These are phyloP conservation scores for Lutjanus campechanus DNA, from an alignment of 2,797 vertebrate genomes.

Conservation along the genomic window DNA sequence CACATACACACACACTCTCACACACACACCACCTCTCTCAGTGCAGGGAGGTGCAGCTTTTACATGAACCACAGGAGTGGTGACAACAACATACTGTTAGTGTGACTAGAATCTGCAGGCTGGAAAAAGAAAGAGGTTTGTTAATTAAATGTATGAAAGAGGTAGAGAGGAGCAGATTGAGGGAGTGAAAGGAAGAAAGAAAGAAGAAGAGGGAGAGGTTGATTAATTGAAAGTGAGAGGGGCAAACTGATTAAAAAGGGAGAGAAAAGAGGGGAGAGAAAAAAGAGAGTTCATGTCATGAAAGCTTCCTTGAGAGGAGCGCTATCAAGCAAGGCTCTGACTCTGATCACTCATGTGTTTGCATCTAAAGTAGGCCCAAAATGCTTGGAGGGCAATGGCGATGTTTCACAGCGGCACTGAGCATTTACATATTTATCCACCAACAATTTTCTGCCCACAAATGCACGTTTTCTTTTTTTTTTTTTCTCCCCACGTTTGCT, in stretches of 20 bases:
- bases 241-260: constrained; percentile 52
- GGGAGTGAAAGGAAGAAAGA: constrained; percentile 4
- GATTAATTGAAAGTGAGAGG: constrained; percentile 54
- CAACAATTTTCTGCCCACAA: constrained; percentile 66
- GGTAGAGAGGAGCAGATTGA: constrained; percentile 45
- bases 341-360: constrained; percentile 77
- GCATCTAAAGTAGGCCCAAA: constrained; percentile 77
- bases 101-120: constrained; percentile 39
- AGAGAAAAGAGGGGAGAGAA: not conserved
- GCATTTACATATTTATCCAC: constrained; percentile 82
- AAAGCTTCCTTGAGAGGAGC: constrained; percentile 61
- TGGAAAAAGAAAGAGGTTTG: constrained; percentile 28
- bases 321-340: constrained; percentile 67
- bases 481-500: constrained; percentile 41
- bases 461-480: constrained; percentile 46
- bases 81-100: constrained; percentile 42
- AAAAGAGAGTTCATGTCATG: constrained; percentile 48
- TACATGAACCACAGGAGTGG: constrained; percentile 48
- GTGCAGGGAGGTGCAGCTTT: constrained; percentile 40
- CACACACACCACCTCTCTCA: not conserved
- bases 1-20: constrained; percentile 2
- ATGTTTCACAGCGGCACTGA: constrained; percentile 66
- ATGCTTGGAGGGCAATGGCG: constrained; percentile 68
- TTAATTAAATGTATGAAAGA: constrained; percentile 57
- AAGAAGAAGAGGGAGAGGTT: constrained; percentile 18